Evolutionary conservation across 2,113 vertebrate genomes (phyloP).

Genomic region (Xiphophorus maculatus): DNA sequence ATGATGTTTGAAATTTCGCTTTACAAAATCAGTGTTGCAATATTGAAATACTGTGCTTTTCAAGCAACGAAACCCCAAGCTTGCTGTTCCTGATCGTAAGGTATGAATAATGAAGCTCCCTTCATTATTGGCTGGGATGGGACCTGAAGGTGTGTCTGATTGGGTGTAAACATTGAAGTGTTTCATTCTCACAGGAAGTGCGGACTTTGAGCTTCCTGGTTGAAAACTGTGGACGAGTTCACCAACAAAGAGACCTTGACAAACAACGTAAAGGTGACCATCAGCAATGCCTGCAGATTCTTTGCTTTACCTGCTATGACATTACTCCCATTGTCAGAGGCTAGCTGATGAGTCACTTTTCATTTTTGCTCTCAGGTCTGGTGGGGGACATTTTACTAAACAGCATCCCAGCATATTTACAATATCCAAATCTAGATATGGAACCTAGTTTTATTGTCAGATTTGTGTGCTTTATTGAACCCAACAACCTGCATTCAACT

Average conservation of each 20-base stretch:
- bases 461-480: slow-evolving; percentile 62
- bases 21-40: slow-evolving; percentile 79
- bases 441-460: slow-evolving; percentile 79
- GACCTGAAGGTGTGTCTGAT: not conserved
- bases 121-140: slow-evolving; percentile 7
- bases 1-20: too few relatives aligned
- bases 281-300: slow-evolving; percentile 20
- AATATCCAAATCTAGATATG: slow-evolving; percentile 82
- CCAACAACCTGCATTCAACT: not conserved
- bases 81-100: slow-evolving; percentile 86
- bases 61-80: slow-evolving; percentile 80
- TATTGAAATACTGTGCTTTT: slow-evolving; percentile 87
- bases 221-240: slow-evolving; percentile 91
- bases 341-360: slow-evolving; percentile 12
- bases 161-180: slow-evolving; percentile 9
- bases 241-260: slow-evolving; percentile 84
- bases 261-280: slow-evolving; percentile 90
- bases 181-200: slow-evolving; percentile 77
- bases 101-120: slow-evolving; percentile 66
- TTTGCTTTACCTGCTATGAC: slow-evolving; percentile 29
- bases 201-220: slow-evolving; percentile 88
- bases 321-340: slow-evolving; percentile 25
- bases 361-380: slow-evolving; percentile 71
- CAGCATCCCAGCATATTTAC: slow-evolving; percentile 70
- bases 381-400: slow-evolving; percentile 82